Evolutionary conservation across 2,888 invertebrate genomes (phyloP).

Genomic region (Corbicula japonica): DNA sequence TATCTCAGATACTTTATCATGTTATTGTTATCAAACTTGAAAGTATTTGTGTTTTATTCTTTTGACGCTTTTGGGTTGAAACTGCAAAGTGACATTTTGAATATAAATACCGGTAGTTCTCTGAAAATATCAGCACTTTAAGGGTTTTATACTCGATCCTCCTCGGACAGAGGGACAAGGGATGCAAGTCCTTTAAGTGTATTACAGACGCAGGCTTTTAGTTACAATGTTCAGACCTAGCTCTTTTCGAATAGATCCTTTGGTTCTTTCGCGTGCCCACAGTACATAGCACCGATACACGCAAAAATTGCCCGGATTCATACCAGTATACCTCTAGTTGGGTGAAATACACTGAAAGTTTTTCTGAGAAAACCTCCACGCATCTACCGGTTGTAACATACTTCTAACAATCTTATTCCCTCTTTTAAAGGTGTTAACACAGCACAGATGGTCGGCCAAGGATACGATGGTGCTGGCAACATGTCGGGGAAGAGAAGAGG

Average conservation of each 20-base stretch:
- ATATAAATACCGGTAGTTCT: neutral
- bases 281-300: neutral
- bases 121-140: conserved; percentile 8
- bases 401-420: conserved; percentile 8
- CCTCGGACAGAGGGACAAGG: conserved; percentile 5
- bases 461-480: conserved; percentile 58
- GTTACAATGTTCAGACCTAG: neutral
- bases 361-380: neutral
- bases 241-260: neutral
- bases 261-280: conserved; percentile 1
- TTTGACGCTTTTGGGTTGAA: neutral
- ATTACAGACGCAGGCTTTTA: neutral
- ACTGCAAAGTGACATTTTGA: conserved; percentile 1
- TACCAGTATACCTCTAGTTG: conserved; percentile 3
- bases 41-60: too few species aligned
- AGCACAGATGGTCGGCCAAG: conserved; percentile 54
- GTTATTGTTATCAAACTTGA: neutral
- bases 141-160: conserved; percentile 1
- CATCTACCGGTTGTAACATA: neutral
- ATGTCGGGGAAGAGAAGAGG: conserved; percentile 52
- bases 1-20: conserved; percentile 4
- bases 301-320: conserved; percentile 10
- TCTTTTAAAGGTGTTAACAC: too few species aligned
- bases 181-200: conserved; percentile 15
- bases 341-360: conserved; percentile 6